Evolutionary conservation across 1,140 invertebrate species (phyloP).

Genomic region (Sycobia sp.): DNA sequence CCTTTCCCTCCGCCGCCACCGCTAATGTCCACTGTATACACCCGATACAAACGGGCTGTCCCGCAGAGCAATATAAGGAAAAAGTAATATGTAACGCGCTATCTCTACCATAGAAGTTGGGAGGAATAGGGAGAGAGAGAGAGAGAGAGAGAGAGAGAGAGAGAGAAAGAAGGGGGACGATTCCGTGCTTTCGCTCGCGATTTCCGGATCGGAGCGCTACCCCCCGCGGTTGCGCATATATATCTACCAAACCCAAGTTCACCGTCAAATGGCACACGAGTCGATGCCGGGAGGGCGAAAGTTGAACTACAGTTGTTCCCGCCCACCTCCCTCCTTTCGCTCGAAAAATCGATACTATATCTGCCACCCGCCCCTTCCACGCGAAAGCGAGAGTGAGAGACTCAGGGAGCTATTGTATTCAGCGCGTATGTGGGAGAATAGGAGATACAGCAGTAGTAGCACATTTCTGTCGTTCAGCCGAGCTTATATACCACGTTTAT

Average conservation of each 20-base stretch:
- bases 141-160: background rate
- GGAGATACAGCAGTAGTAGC: no score
- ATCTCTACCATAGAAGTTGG: no score
- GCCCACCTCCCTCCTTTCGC: background rate
- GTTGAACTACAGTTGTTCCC: background rate
- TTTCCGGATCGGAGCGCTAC: conserved; percentile 31
- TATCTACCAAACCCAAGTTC: conserved; percentile 10
- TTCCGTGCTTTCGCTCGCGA: conserved; percentile 32
- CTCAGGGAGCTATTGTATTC: no score
- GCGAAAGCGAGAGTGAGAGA: no score
- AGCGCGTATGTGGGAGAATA: no score
- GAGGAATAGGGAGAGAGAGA: background rate
- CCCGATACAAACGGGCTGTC: background rate
- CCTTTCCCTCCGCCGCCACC: background rate
- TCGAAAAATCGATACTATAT: conserved; percentile 7
- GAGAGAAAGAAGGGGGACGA: background rate
- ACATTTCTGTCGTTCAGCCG: no score
- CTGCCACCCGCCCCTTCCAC: no score
- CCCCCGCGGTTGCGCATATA: no score
- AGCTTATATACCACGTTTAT: no score
- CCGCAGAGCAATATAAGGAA: no score
- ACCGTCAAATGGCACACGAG: conserved; percentile 22
- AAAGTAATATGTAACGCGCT: no score
- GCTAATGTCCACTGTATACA: no score
- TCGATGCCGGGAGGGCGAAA: background rate